Evolutionary conservation across 2,888 invertebrate species (phyloP).

Genomic region (Adelognathus sp.): DNA sequence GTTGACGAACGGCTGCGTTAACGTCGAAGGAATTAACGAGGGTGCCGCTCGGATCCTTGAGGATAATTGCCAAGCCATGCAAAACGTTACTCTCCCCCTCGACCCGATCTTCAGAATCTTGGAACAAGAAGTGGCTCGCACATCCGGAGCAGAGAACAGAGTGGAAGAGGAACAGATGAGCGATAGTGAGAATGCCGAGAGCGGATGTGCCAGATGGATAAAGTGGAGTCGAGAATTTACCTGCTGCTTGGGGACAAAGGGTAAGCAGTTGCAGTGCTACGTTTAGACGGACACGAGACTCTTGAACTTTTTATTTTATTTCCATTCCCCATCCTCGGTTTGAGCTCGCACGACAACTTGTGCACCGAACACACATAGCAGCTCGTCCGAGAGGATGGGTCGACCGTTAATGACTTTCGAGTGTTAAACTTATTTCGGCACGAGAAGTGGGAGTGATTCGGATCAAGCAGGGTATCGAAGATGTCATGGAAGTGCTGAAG

Average conservation of each 20-base stretch:
- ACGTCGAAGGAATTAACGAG: conserved; percentile 65
- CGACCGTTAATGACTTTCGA: background rate
- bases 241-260: conserved; percentile 35
- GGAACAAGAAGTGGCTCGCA: conserved; percentile 58
- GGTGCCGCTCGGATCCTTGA: conserved; percentile 48
- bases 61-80: conserved; percentile 75
- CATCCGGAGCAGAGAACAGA: conserved; percentile 36
- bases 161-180: conserved; percentile 22
- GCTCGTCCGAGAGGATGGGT: background rate
- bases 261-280: conserved; percentile 19
- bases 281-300: conserved; percentile 34
- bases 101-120: conserved; percentile 73
- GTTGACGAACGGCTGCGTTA: conserved; percentile 70
- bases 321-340: conserved; percentile 43
- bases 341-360: background rate
- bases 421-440: no score
- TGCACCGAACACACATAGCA: background rate
- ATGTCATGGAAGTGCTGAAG: no score
- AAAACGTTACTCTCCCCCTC: conserved; percentile 68
- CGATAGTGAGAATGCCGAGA: conserved; percentile 43
- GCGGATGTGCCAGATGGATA: conserved; percentile 66
- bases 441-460: no score
- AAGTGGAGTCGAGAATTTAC: conserved; percentile 55
- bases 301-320: conserved; percentile 23
- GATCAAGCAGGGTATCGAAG: no score